phyloP scores from a whole-genome alignment of 2,797 vertebrate genomes.

The Falco rusticolus region DNA sequence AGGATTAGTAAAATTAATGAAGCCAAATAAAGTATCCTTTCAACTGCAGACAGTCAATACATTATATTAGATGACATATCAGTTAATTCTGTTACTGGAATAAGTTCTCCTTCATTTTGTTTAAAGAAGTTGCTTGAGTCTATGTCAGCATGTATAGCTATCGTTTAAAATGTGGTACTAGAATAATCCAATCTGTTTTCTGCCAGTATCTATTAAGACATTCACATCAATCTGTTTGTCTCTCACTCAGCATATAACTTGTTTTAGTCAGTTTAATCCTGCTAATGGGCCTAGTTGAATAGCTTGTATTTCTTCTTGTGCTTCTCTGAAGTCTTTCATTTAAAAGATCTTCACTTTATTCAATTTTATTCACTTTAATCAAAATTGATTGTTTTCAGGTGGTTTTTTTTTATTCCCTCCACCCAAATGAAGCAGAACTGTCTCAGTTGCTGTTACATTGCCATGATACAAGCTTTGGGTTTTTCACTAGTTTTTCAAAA shows the following conservation, averaged over 20 bases:
- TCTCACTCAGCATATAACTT: not conserved
- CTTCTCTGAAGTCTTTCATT: not conserved
- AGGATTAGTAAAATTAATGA: not conserved
- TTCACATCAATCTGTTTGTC: not conserved
- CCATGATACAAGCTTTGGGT: not conserved
- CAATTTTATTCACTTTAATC: no score
- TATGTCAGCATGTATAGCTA: not conserved
- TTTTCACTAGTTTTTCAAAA: not conserved
- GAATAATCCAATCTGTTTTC: not conserved
- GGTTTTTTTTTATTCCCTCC: no score
- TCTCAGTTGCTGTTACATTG: not conserved
- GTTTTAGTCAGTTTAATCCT: not conserved
- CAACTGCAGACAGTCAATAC: not conserved
- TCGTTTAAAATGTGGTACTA: not conserved
- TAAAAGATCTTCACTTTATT: not conserved
- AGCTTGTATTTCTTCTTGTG: not conserved
- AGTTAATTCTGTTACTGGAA: not conserved
- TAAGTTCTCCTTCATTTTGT: not conserved
- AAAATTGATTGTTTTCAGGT: not conserved
- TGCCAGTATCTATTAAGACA: not conserved
- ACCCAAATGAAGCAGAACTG: not conserved
- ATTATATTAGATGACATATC: not conserved
- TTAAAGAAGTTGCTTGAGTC: not conserved
- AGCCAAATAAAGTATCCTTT: not conserved
- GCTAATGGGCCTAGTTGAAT: not conserved